These are phyloP conservation scores for Calliphora vicina DNA, from an alignment of 1,140 invertebrate species.

Conservation along the genomic window DNA sequence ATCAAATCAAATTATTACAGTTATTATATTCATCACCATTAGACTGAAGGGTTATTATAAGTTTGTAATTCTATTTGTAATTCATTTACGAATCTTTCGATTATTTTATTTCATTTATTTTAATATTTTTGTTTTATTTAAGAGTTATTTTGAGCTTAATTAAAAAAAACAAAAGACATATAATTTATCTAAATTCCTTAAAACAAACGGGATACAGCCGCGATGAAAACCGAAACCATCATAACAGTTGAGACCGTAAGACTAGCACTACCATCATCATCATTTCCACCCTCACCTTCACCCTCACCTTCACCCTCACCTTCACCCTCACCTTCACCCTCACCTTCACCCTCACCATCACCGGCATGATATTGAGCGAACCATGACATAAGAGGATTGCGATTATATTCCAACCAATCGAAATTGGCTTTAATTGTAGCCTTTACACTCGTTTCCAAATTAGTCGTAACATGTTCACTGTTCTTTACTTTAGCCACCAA, in stretches of 20 bases:
- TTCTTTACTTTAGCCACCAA: conserved; percentile 46
- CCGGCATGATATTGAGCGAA: background rate
- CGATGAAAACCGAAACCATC: conserved; percentile 41
- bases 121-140: too few species aligned
- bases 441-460: conserved; percentile 46
- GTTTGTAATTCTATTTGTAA: too few species aligned
- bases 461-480: conserved; percentile 41
- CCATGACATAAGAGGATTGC: conserved; percentile 51
- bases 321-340: background rate
- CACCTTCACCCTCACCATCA: background rate
- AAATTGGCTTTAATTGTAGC: conserved; percentile 46
- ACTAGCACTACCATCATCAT: conserved; percentile 43
- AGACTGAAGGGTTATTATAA: too few species aligned
- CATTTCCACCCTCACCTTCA: background rate
- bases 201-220: conserved; percentile 48
- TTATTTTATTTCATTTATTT: too few species aligned
- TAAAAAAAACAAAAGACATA: too few species aligned
- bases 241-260: conserved; percentile 45
- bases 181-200: conserved; percentile 35
- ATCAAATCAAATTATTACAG: too few species aligned
- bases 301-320: background rate
- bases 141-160: too few species aligned
- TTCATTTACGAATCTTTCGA: too few species aligned
- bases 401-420: conserved; percentile 50
- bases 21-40: too few species aligned